Evolutionary conservation across 2,797 vertebrate species (phyloP).

Genomic region (Phoebastria nigripes): DNA sequence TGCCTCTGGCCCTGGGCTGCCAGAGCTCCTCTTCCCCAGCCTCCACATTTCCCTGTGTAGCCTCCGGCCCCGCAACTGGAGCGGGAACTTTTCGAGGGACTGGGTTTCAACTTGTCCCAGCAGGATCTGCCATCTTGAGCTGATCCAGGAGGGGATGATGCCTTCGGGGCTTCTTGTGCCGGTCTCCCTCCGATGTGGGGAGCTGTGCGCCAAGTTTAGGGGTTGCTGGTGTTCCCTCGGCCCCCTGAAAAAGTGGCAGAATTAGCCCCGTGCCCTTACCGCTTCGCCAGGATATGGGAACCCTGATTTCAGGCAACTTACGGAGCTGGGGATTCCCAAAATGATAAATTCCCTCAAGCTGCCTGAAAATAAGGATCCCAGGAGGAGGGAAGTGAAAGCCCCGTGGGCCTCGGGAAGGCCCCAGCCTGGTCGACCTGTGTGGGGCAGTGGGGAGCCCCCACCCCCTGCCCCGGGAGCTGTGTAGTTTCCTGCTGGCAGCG

Average conservation of each 20-base stretch:
- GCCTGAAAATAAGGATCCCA: neutral
- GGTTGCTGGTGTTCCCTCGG: neutral
- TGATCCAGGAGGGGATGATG: neutral
- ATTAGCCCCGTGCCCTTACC: rapidly evolving
- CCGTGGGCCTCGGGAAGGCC: rapidly evolving
- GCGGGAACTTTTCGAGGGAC: neutral
- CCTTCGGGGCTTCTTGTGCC: neutral
- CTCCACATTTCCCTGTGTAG: rapidly evolving
- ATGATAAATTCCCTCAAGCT: neutral
- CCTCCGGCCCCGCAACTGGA: neutral
- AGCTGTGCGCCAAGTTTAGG: rapidly evolving
- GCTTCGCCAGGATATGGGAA: neutral
- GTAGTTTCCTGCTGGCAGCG: neutral
- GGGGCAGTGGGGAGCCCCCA: neutral
- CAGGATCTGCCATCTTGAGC: neutral
- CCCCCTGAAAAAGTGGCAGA: rapidly evolving
- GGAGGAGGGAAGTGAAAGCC: neutral
- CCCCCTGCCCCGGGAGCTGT: rapidly evolving
- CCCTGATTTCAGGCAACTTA: neutral
- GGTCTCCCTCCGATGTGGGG: rapidly evolving
- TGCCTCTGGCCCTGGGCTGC: neutral
- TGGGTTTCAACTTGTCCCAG: neutral
- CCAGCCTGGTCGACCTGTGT: neutral
- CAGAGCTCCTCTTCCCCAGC: neutral
- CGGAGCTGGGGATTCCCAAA: neutral